These are phyloP conservation scores for Drosophila stalkeri DNA, from an alignment of 2,888 invertebrate species.

Conservation along the genomic window DNA sequence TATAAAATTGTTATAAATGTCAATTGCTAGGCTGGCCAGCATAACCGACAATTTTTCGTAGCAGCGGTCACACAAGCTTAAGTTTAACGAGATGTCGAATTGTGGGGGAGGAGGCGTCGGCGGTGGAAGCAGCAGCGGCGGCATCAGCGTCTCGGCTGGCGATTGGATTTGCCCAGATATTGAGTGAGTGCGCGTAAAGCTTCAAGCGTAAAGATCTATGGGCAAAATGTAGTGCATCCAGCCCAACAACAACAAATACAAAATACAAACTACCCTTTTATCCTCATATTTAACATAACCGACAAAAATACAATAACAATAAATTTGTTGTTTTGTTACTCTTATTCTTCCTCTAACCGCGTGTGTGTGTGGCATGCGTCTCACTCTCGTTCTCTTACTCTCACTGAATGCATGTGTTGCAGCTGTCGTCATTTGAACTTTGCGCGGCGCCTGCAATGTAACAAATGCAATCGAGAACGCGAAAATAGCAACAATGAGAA, in stretches of 20 bases:
- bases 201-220: conserved; percentile 44
- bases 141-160: conserved; percentile 67
- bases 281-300: conserved; percentile 13
- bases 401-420: conserved; percentile 51
- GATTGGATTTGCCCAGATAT: conserved; percentile 78
- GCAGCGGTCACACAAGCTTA: conserved; percentile 15
- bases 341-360: conserved; percentile 53
- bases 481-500: conserved; percentile 65
- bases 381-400: background rate
- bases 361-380: conserved; percentile 38
- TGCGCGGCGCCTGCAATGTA: conserved; percentile 94
- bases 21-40: conserved; percentile 21
- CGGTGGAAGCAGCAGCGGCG: conserved; percentile 34
- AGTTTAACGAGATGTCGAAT: conserved; percentile 52
- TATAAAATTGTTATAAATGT: conserved; percentile 60
- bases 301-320: conserved; percentile 46
- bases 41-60: conserved; percentile 24
- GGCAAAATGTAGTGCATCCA: conserved; percentile 34
- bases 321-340: conserved; percentile 57
- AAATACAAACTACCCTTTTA: conserved; percentile 7
- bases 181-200: conserved; percentile 84
- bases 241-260: conserved; percentile 8
- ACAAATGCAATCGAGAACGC: conserved; percentile 89
- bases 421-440: conserved; percentile 97
- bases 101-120: conserved; percentile 56